Evolutionary conservation across 2,888 invertebrate genomes (phyloP).

Genomic region (Oxycera nigricornis): DNA sequence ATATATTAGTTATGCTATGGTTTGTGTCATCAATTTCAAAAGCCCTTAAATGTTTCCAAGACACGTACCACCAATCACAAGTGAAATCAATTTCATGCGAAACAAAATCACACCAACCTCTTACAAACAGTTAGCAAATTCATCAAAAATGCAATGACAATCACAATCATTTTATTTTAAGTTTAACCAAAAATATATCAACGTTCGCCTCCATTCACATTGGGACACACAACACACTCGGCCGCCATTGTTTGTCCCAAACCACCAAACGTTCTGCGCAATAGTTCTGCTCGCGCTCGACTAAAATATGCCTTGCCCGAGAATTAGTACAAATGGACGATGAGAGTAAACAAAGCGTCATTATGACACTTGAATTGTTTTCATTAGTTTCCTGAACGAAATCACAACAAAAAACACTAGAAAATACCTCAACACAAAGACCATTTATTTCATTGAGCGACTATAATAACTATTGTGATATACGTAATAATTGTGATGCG

Average conservation of each 20-base stretch:
- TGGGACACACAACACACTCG: not conserved
- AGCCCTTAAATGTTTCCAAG: no score
- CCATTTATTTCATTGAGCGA: constrained; percentile 8
- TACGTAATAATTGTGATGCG: constrained; percentile 43
- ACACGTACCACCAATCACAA: no score
- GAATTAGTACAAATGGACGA: constrained; percentile 54
- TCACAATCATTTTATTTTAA: no score
- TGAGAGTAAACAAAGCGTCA: constrained; percentile 59
- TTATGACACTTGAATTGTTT: constrained; percentile 54
- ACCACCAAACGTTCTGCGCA: constrained; percentile 29
- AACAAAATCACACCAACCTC: no score
- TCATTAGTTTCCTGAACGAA: constrained; percentile 36
- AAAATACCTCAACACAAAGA: constrained; percentile 33
- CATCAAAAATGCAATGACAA: no score
- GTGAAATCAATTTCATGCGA: no score
- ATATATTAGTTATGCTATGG: no score
- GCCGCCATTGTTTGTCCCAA: not conserved
- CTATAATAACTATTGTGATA: constrained; percentile 40
- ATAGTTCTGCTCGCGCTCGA: not conserved
- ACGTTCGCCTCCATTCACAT: not conserved
- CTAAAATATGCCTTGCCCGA: constrained; percentile 17
- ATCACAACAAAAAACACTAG: constrained; percentile 1
- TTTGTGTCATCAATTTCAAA: no score
- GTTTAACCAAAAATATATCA: no score
- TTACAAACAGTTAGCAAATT: no score